Conservation (phyloP, 2,113 vertebrate species). For the Nothocercus julius region DNA sequence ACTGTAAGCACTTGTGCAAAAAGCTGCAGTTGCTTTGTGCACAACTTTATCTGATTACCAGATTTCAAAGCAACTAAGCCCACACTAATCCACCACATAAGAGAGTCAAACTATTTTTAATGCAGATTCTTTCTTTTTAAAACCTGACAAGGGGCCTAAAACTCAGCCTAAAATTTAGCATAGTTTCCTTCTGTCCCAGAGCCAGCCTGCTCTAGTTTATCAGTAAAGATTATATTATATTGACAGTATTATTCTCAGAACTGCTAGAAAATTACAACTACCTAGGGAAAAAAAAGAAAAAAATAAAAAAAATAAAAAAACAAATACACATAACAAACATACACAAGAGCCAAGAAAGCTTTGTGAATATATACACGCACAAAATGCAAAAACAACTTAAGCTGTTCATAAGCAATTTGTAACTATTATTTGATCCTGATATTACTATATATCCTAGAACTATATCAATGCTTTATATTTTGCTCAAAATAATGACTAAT, state of each 20-base stretch:
- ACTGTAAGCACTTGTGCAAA: constrained; percentile 45
- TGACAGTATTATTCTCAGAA: constrained; percentile 13
- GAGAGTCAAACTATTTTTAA: constrained; percentile 65
- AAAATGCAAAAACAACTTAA: not conserved
- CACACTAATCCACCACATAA: constrained; percentile 64
- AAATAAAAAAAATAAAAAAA: no score
- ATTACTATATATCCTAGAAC: not conserved
- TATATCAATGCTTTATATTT: not conserved
- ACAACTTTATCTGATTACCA: constrained; percentile 75
- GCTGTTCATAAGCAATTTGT: not conserved
- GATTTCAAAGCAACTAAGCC: constrained; percentile 76
- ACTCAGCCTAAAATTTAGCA: constrained; percentile 18
- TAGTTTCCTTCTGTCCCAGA: not conserved
- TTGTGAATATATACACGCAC: not conserved
- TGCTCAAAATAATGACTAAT: constrained; percentile 14
- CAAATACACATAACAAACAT: not conserved
- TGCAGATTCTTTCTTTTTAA: constrained; percentile 52
- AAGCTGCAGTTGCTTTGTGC: constrained; percentile 60
- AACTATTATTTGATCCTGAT: not conserved
- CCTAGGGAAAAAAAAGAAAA: no score
- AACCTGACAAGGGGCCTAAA: constrained; percentile 17
- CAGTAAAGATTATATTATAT: not conserved
- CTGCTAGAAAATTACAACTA: not conserved
- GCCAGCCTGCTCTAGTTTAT: not conserved
- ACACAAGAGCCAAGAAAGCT: not conserved